A percentile compares a stretch with the other conserved stretches of the same genome.
Evolutionary conservation across 2,113 vertebrate species (phyloP).

Genomic region (Sula dactylatra): DNA sequence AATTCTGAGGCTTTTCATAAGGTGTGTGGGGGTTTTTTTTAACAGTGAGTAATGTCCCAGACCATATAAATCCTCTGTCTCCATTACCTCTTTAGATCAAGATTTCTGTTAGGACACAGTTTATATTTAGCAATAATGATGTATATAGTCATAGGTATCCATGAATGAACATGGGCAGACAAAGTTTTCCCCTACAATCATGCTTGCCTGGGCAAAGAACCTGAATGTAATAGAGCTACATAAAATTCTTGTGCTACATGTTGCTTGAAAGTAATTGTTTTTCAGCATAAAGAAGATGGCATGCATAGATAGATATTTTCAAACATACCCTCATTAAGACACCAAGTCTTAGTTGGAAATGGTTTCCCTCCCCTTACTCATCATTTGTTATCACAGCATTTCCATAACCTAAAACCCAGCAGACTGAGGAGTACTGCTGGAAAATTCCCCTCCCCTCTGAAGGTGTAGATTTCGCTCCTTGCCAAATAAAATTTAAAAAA

Average conservation of each 20-base stretch:
- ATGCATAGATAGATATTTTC: background rate
- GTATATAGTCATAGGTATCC: background rate
- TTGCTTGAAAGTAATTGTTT: background rate
- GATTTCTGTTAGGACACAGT: slow-evolving; percentile 57
- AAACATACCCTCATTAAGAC: background rate
- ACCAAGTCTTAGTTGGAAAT: background rate
- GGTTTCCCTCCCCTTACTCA: background rate
- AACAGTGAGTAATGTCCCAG: slow-evolving; percentile 19
- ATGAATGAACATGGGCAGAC: slow-evolving; percentile 24
- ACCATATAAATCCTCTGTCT: slow-evolving; percentile 34
- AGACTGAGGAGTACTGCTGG: background rate
- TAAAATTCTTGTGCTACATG: slow-evolving; percentile 7
- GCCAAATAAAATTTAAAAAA: background rate
- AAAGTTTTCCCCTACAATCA: background rate
- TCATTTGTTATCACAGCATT: background rate
- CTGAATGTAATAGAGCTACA: background rate
- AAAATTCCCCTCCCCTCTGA: background rate
- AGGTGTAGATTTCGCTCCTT: background rate
- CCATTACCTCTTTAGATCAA: slow-evolving; percentile 49
- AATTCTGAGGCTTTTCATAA: background rate
- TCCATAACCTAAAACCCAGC: background rate
- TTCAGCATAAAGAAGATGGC: background rate
- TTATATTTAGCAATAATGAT: slow-evolving; percentile 42
- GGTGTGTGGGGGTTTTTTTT: background rate
- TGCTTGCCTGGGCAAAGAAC: slow-evolving; percentile 45